These are phyloP conservation scores for Xenopus petersii DNA, from an alignment of 2,797 vertebrate genomes.

Conservation along the genomic window DNA sequence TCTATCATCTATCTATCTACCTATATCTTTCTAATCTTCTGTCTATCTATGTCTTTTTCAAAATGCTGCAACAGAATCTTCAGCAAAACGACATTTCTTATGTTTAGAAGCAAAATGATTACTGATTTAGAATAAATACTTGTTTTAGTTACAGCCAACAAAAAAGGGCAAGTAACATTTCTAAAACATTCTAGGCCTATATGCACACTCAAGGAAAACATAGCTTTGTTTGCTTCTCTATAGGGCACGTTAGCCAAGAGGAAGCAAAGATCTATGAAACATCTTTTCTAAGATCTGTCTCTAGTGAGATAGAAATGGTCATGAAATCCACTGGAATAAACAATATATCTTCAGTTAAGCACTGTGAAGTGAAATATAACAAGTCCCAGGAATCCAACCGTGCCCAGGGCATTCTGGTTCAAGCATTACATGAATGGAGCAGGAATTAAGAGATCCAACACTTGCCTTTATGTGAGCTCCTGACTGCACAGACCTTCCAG, in stretches of 20 bases:
- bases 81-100: too few species aligned
- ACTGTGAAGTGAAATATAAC: constrained; percentile 42
- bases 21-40: too few species aligned
- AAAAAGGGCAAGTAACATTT: background rate
- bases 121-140: too few species aligned
- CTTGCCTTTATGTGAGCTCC: too few species aligned
- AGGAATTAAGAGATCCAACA: background rate
- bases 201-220: background rate
- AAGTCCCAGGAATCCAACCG: constrained; percentile 20
- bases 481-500: too few species aligned
- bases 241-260: constrained; percentile 5
- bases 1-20: too few species aligned
- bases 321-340: constrained; percentile 10
- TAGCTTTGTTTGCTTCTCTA: constrained; percentile 15
- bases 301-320: background rate
- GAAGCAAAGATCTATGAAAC: constrained; percentile 19
- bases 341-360: constrained; percentile 26
- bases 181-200: constrained; percentile 4
- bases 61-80: too few species aligned
- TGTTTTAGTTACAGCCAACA: too few species aligned
- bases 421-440: constrained; percentile 4
- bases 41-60: too few species aligned
- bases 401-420: background rate
- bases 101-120: too few species aligned
- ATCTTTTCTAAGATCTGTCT: background rate